A percentile compares a stretch with the other conserved stretches of the same genome.
Conservation (phyloP, 2,797 vertebrate species). For the Masticophis lateralis region DNA sequence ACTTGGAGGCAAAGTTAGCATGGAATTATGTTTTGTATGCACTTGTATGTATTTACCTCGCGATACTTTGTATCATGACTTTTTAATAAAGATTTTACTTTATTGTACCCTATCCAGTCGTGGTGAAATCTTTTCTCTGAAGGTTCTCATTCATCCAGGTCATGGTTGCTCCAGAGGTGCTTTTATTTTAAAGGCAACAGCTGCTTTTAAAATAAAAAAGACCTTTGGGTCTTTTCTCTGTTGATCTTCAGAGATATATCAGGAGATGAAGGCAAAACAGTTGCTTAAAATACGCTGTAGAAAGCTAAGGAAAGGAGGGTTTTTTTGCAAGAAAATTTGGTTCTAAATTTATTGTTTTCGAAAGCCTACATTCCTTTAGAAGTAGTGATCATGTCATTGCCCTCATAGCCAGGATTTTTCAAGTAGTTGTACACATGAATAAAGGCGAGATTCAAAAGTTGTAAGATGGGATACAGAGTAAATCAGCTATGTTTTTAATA, state of each 20-base stretch:
- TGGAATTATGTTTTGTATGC: conserved; percentile 40
- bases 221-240: not conserved
- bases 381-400: not conserved
- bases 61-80: conserved; percentile 51
- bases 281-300: not conserved
- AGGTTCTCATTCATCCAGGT: not conserved
- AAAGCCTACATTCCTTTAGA: not conserved
- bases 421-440: not conserved
- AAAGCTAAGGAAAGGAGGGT: not conserved
- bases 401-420: not conserved
- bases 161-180: not conserved
- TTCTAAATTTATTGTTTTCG: not conserved
- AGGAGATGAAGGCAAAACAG: not conserved
- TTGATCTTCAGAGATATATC: not conserved
- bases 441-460: not conserved
- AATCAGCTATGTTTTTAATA: not conserved
- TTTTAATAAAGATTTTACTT: conserved; percentile 56
- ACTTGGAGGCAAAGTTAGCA: not conserved
- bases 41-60: conserved; percentile 63
- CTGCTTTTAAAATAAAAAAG: not conserved
- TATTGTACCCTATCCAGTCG: not conserved
- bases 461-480: not conserved
- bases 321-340: not conserved
- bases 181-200: not conserved
- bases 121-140: not conserved